Evolutionary conservation across 2,113 vertebrate species (phyloP).

Genomic region (Meles meles): DNA sequence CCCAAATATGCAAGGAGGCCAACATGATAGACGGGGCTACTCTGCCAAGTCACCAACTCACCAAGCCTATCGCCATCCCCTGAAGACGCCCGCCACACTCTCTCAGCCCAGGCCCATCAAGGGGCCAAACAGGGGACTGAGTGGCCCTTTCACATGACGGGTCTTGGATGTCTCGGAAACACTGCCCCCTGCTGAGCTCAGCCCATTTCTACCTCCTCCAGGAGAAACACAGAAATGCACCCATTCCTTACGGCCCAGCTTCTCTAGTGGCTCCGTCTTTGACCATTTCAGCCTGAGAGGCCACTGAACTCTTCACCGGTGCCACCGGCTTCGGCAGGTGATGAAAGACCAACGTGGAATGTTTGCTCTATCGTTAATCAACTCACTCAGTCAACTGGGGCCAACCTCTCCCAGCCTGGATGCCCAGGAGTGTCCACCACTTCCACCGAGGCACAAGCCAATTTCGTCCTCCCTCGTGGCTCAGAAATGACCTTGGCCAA

Average conservation of each 20-base stretch:
- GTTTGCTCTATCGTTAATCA: not conserved
- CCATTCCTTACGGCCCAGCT: not conserved
- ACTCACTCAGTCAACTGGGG: not conserved
- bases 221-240: not conserved
- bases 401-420: not conserved
- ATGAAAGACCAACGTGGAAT: not conserved
- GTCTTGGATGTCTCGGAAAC: not conserved
- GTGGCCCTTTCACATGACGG: not conserved
- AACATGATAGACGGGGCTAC: not conserved
- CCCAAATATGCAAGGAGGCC: constrained; percentile 40
- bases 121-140: not conserved
- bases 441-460: not conserved
- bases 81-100: not conserved
- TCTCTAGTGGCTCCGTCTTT: not conserved
- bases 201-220: not conserved
- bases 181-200: not conserved
- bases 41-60: not conserved
- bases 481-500: not conserved
- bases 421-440: not conserved
- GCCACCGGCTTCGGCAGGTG: not conserved
- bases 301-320: not conserved
- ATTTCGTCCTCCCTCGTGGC: not conserved
- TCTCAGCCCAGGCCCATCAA: not conserved
- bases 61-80: not conserved
- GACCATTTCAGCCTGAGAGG: not conserved